A percentile compares a stretch with the other conserved stretches of the same genome.
These are phyloP conservation scores for Pangasius mekongensis DNA, from an alignment of 2,797 vertebrate species.

Conservation along the genomic window DNA sequence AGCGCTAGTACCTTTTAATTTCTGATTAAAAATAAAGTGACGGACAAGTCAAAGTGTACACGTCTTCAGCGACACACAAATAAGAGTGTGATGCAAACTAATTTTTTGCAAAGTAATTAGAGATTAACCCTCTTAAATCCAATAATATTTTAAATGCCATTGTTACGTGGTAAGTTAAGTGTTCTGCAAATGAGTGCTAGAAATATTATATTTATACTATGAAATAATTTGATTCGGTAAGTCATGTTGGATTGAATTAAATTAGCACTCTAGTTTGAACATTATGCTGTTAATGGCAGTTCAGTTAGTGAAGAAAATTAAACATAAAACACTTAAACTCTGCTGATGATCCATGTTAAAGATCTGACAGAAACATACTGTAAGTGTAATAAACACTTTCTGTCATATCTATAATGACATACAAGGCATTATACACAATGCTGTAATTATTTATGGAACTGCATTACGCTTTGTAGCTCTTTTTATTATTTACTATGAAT, in stretches of 20 bases:
- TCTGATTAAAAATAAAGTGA: conserved; percentile 14
- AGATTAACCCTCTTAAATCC: background rate
- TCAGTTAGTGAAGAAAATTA: background rate
- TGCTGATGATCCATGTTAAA: background rate
- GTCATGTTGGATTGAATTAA: background rate
- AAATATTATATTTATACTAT: background rate
- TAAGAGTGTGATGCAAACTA: background rate
- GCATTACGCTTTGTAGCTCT: background rate
- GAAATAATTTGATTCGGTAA: background rate
- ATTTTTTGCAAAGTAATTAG: background rate
- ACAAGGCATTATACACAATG: background rate
- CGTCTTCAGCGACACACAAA: background rate
- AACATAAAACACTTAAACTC: background rate
- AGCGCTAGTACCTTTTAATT: conserved; percentile 38
- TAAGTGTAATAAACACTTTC: background rate
- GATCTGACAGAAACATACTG: background rate
- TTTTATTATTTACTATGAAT: background rate
- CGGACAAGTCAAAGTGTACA: conserved; percentile 17
- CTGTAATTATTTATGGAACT: background rate
- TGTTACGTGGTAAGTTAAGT: background rate
- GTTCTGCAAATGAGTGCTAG: background rate
- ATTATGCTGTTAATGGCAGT: background rate
- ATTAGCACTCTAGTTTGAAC: background rate
- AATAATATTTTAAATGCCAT: background rate
- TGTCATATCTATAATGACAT: background rate